Percentiles rank a stretch among this genome's conserved stretches.
These are phyloP conservation scores for Junco hyemalis DNA, from an alignment of 2,113 vertebrate genomes.

Conservation along the genomic window DNA sequence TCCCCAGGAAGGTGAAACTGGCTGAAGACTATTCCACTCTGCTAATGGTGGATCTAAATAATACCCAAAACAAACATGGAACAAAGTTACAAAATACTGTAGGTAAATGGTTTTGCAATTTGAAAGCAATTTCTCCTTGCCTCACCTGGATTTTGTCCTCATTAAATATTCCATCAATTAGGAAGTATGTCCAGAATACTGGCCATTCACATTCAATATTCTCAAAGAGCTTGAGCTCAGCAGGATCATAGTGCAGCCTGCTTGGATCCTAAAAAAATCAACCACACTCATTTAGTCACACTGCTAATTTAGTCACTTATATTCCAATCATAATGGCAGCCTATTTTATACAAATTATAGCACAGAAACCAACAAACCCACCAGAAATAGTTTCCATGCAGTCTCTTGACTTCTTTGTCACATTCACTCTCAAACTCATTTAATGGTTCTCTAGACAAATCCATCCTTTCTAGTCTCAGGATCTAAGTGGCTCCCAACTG, in stretches of 20 bases:
- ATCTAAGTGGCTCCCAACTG: background rate
- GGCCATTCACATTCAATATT: slow-evolving; percentile 99
- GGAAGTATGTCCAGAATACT: slow-evolving; percentile 96
- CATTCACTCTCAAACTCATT: background rate
- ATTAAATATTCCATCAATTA: slow-evolving; percentile 92
- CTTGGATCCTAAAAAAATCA: slow-evolving; percentile 84
- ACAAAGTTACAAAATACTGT: background rate
- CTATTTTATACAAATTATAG: background rate
- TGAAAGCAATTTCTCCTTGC: background rate
- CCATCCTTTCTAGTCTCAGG: background rate
- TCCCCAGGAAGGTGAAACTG: background rate
- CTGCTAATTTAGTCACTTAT: background rate
- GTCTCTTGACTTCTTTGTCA: background rate
- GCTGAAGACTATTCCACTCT: background rate
- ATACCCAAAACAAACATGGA: background rate
- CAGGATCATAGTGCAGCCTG: slow-evolving; percentile 94
- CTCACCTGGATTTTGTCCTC: slow-evolving; percentile 90
- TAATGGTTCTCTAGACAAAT: background rate
- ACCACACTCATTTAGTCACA: background rate
- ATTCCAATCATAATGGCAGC: background rate
- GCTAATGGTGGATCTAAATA: background rate
- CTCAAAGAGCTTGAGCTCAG: slow-evolving; percentile 97
- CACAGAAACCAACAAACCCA: background rate
- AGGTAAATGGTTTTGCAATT: background rate
- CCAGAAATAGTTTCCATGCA: background rate